Base-by-base conservation (phyloP, 2,888 invertebrate species). In the Euproctis similis region DNA sequence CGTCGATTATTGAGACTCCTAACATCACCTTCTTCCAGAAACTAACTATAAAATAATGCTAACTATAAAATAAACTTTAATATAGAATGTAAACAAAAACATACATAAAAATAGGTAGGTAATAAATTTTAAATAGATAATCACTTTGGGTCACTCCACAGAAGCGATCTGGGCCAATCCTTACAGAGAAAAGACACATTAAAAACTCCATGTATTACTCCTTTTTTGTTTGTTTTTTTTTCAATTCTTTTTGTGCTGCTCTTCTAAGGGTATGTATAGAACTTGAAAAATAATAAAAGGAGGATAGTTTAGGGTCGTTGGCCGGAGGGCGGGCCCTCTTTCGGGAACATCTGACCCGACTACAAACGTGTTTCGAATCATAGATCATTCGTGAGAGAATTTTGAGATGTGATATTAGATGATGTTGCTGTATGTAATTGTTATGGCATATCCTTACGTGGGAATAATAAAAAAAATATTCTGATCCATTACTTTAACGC, bases 321-420 rank as follows among this genome's bases (percentile, higher is more conserved):
- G 42, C 55, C 63, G 39, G 44, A 52, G 55, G 46, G 44, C 42
- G 39, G 42, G 21, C 39, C 36, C 36, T 41, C 49, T 45, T 47
- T 49, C 22, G 35, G 34, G 34, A 23, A 40, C 53, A 53, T 58
- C 55, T 49, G 55, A 57, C 46, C 39, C 43, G 44, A 12, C 38
- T 41, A 24, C 32, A 53, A 60, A 61, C 62, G 51, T 60, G 61
- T 60, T 61, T 56, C 20, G 39, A 48, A 46, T 47, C 42, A 35
- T 52, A 45, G 36, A 41, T 26, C 30, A 37, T 37, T 50, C 52
- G 49, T 50, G 60, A 58, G 59, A 59, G 51, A 47, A 52, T 46
- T 50, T 39, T 26, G 23, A 39, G 45, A 51, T 42, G 39, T 38
- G 25, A 28, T 40, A 24, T 20, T 33, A 25, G 23, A 28, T 26